Evolutionary conservation across 2,113 vertebrate genomes (phyloP), one percentile per base, ranked within the genome.

Genomic region (Phyllopteryx taeniolatus): DNA sequence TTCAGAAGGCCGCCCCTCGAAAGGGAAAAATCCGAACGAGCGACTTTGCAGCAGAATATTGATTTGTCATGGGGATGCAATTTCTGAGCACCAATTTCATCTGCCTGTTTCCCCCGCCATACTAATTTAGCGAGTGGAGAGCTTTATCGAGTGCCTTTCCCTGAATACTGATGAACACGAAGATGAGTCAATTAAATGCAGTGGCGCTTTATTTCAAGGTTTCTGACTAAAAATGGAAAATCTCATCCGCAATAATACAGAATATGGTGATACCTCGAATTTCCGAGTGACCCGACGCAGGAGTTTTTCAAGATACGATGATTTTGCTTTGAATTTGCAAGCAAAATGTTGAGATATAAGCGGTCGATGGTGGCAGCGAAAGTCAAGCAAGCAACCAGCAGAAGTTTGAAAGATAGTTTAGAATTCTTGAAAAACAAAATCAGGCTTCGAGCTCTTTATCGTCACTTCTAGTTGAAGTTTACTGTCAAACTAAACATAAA

Each of bases 131-230:
- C 85, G 79, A 53, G 5, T 78, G 64, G 64, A 60, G 71, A 83
- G 78, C 73, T 71, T 79, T 81, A 82, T 76, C 72, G 78, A 83
- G 71, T 70, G 73, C 62, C 72, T 80, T 86, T 81, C 70, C 67
- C 43, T 80, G 87, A 81, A 90, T 87, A 75, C 83, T 83, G 80
- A 90, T 87, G 84, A 86, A 72, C 67, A 59, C 22, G 64, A 42
- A 73, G 44, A 54, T 47, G 13, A 70, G 61, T 77, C 70, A 65
- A 46, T 74, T 70, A 77, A 72, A 72, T 46, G 57, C 61, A 68
- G 79, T 64, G 74, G 43, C 39, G 35, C 61, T 42, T 63, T 63
- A 42, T 61, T 61, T 39, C 8, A 61, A 61, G 33, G 59, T 33
- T 27, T 33, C 14, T 31, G 59, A 15, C 59, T 60, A 60, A 63